Evolutionary conservation across 2,797 vertebrate species (phyloP).

Genomic region (Hafferia zeledoni): DNA sequence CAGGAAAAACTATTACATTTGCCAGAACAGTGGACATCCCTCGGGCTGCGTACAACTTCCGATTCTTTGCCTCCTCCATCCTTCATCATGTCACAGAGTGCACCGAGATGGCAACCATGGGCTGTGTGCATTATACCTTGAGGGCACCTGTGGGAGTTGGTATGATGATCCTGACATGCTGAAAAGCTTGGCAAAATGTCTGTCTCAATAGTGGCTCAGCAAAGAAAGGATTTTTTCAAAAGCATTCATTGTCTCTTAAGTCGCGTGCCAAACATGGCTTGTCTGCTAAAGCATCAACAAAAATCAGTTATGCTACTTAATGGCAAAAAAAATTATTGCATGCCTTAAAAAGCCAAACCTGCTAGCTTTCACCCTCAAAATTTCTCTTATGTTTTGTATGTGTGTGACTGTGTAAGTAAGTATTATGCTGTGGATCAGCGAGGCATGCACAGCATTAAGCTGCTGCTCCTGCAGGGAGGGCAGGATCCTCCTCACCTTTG

Average conservation of each 20-base stretch:
- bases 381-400: fast-evolving
- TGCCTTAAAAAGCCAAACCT: neutral
- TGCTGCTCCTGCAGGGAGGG: neutral
- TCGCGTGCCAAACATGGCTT: neutral
- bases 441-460: neutral
- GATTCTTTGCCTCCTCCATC: conserved; percentile 91
- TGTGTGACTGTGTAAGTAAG: neutral
- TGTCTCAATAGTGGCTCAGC: neutral
- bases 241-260: neutral
- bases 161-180: conserved; percentile 61
- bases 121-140: conserved; percentile 89
- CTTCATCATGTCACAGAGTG: conserved; percentile 90
- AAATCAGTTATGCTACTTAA: neutral
- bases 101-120: conserved; percentile 85
- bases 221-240: neutral
- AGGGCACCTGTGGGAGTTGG: conserved; percentile 91
- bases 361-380: neutral
- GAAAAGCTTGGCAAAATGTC: neutral
- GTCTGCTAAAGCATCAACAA: neutral
- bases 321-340: neutral
- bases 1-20: conserved; percentile 90
- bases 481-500: neutral
- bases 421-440: neutral
- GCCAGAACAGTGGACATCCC: conserved; percentile 91
- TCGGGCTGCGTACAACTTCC: conserved; percentile 87